These are phyloP conservation scores for Clavelina lepadiformis DNA, from an alignment of 23 tunicate genomes.

Conservation along the genomic window DNA sequence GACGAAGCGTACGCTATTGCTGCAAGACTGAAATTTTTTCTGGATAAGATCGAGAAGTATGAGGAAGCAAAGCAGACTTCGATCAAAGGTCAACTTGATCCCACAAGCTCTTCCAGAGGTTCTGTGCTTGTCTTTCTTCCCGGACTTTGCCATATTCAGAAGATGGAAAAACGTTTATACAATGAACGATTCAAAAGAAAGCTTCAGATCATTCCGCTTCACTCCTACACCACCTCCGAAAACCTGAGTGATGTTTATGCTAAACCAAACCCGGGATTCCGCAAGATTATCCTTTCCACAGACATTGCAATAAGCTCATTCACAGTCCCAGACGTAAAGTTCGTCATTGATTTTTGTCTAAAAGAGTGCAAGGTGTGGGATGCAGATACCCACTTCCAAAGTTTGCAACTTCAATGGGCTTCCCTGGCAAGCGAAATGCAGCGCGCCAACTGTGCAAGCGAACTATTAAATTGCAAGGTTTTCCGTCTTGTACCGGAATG, in stretches of 20 bases:
- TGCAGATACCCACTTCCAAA: constrained; percentile 67
- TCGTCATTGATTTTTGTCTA: constrained; percentile 92
- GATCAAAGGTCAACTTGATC: neutral
- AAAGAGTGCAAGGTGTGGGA: constrained; percentile 59
- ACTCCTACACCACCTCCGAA: constrained; percentile 69
- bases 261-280: constrained; percentile 42
- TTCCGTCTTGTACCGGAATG: constrained; percentile 41
- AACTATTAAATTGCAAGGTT: constrained; percentile 62
- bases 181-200: constrained; percentile 18
- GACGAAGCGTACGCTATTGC: constrained; percentile 52
- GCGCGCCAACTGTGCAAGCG: constrained; percentile 80
- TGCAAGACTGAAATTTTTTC: constrained; percentile 36
- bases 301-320: constrained; percentile 94
- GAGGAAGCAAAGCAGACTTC: neutral
- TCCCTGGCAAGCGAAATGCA: constrained; percentile 73
- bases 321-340: constrained; percentile 86
- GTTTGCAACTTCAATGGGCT: constrained; percentile 84
- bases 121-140: constrained; percentile 84
- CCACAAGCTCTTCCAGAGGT: constrained; percentile 20
- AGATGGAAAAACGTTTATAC: constrained; percentile 54
- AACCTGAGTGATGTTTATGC: constrained; percentile 61
- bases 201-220: constrained; percentile 63
- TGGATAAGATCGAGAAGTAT: constrained; percentile 49
- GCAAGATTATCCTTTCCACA: constrained; percentile 86
- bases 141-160: constrained; percentile 63